A percentile compares a stretch with the other conserved stretches of the same genome.
Conservation (phyloP, 2,113 vertebrate species). For the Toxostoma redivivum region DNA sequence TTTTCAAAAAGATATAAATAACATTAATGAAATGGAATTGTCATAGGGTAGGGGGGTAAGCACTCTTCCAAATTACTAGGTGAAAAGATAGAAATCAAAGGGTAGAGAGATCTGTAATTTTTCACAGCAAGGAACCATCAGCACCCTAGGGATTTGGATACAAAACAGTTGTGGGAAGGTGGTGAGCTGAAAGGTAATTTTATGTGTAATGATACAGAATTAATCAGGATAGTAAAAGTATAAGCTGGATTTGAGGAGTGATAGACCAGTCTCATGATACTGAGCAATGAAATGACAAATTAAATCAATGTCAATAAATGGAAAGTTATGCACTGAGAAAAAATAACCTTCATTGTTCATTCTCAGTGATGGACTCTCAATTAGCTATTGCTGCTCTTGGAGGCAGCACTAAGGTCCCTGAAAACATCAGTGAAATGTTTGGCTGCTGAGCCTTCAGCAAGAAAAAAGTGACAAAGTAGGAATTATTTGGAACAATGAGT, state of each 20-base stretch:
- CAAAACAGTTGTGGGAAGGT: not conserved
- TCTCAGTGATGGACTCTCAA: not conserved
- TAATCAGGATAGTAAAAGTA: not conserved
- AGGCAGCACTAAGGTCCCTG: not conserved
- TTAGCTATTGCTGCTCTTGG: not conserved
- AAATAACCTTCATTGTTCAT: not conserved
- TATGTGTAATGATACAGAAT: not conserved
- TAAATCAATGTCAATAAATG: conserved; percentile 16
- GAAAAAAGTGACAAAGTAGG: not conserved
- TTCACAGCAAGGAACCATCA: not conserved
- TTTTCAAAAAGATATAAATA: not conserved
- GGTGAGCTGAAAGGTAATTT: not conserved
- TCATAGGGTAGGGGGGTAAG: not conserved
- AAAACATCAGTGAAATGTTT: not conserved
- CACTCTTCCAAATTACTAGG: not conserved
- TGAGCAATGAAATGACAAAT: not conserved
- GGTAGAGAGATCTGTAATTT: not conserved
- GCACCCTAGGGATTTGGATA: not conserved
- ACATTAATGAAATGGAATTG: not conserved
- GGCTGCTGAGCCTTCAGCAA: not conserved
- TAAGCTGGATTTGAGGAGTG: not conserved
- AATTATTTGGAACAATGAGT: not conserved
- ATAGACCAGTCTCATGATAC: not conserved
- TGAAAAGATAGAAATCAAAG: not conserved
- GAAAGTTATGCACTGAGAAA: not conserved